phyloP scores from a whole-genome alignment of 2,888 invertebrate species.

The Drosophila hamatofila region DNA sequence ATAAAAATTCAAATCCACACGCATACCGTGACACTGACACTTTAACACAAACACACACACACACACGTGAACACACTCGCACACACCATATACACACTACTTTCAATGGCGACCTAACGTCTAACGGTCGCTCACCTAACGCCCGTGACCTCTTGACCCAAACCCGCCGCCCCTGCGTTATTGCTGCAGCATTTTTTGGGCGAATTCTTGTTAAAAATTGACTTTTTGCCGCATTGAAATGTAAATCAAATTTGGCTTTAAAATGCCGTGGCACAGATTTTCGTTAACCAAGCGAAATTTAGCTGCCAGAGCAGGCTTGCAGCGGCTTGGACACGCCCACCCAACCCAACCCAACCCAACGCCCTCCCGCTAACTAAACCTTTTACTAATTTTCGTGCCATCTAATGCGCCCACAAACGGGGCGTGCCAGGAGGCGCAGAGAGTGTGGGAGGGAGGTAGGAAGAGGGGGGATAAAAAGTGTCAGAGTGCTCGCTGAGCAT shows the following conservation, averaged over 20 bases:
- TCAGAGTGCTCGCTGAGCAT: conserved; percentile 63
- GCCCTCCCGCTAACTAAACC: not conserved
- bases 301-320: conserved; percentile 23
- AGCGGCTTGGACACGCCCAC: not conserved
- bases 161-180: not conserved
- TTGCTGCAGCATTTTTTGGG: conserved; percentile 1
- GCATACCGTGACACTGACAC: conserved; percentile 31
- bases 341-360: not conserved
- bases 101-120: conserved; percentile 55
- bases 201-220: conserved; percentile 45
- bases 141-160: conserved; percentile 26
- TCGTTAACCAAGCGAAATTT: conserved; percentile 51
- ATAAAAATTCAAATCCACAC: conserved; percentile 68
- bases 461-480: conserved; percentile 43
- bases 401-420: conserved; percentile 33
- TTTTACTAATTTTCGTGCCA: conserved; percentile 54
- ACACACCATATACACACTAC: conserved; percentile 1
- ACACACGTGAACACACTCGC: not conserved
- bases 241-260: conserved; percentile 72
- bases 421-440: not conserved
- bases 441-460: not conserved
- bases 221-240: conserved; percentile 70
- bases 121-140: conserved; percentile 55
- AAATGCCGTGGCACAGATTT: conserved; percentile 68
- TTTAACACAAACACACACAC: conserved; percentile 28